Evolutionary conservation across 1,140 invertebrate species (phyloP), one percentile per base, ranked within the genome.

Genomic region (Episyrphus balteatus): DNA sequence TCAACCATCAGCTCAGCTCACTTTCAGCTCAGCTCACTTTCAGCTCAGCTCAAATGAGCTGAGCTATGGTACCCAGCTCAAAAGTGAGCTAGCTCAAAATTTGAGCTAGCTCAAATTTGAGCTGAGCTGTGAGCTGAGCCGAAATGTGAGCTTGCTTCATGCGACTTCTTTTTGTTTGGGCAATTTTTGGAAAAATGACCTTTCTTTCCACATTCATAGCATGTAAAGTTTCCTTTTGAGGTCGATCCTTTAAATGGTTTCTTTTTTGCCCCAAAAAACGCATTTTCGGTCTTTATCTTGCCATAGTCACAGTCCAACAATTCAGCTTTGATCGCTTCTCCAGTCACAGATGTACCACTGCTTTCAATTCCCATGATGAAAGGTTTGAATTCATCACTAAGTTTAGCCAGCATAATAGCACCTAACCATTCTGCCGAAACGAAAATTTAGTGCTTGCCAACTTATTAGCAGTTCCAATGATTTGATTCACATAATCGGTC

Each of bases 311-410:
- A 10, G 33, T 57, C 56, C 17, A 61, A 14, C 21, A 61, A 48
- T 42, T 61, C 59, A 5, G 47, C 19, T 50, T 57, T 60, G 12
- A 59, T 58, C 3, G 47, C 33, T 34, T 61, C 59, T 2, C 52
- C 51, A 10, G 48, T 54, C 11, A 60, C n/a, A n/a, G n/a, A n/a
- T n/a, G n/a, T n/a, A n/a, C n/a, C n/a, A n/a, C n/a, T n/a, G n/a
- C n/a, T n/a, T n/a, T n/a, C n/a, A n/a, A 68, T 54, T 8, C 49
- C 58, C 62, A 68, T 66, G 11, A 68, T 62, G 58, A 69, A 63
- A 0, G 66, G 66, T 15, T 38, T 31, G 55, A 47, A 69, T 46
- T 55, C 51, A 42, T 65, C 56, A 8, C 59, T 44, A 21, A 69
- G 53, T 19, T 63, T 66, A 1, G 62, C 56, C 18, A 69, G 49